Evolutionary conservation across 2,113 vertebrate species (phyloP).

Genomic region (Phalacrocorax pelagicus): DNA sequence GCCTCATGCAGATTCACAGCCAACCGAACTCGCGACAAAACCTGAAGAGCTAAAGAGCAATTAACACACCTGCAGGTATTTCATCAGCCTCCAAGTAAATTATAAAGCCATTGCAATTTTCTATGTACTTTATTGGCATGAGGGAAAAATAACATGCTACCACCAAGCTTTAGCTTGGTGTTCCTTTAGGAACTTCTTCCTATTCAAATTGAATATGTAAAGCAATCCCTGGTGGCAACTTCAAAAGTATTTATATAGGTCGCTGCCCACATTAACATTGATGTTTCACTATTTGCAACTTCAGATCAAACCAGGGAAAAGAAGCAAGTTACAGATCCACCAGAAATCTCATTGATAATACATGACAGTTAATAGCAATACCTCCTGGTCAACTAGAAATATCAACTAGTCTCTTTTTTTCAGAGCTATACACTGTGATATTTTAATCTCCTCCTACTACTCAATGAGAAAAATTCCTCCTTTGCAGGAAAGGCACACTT

Average conservation of each 20-base stretch:
- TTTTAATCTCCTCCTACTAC: not conserved
- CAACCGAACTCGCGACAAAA: not conserved
- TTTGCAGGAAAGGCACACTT: constrained; percentile 66
- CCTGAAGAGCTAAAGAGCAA: not conserved
- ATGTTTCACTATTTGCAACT: not conserved
- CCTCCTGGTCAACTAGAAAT: not conserved
- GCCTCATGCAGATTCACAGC: not conserved
- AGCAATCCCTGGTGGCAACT: not conserved
- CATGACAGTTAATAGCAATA: not conserved
- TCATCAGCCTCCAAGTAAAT: not conserved
- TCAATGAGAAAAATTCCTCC: not conserved
- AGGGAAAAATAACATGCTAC: not conserved
- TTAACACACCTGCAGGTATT: not conserved
- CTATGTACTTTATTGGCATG: not conserved
- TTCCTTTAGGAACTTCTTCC: not conserved
- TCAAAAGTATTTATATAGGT: constrained; percentile 33
- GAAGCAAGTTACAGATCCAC: not conserved
- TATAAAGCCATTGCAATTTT: not conserved
- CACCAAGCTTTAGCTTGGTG: not conserved
- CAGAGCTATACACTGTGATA: not conserved
- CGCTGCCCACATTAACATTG: constrained; percentile 2
- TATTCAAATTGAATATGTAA: not conserved
- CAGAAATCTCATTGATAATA: not conserved
- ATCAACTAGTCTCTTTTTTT: not conserved
- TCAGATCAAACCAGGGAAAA: not conserved